Evolutionary conservation across 2,113 vertebrate genomes (phyloP), one percentile per base, ranked within the genome.

Genomic region (Cisticola juncidis): DNA sequence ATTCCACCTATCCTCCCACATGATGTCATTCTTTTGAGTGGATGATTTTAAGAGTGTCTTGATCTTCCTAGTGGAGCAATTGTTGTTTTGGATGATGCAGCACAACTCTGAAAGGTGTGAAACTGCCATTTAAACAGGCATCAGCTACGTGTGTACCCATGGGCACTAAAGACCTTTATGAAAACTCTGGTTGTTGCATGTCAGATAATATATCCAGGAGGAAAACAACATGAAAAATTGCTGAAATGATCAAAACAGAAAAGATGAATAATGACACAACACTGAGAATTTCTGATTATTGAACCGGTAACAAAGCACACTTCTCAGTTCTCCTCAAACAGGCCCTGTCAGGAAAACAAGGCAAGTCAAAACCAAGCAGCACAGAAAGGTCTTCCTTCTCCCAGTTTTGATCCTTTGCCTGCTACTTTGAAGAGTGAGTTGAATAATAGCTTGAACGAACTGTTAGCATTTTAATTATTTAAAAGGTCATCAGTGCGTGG

Each of bases 231-330:
- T 65, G 72, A 90, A 94, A 88, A 95, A 94, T 94, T 93, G 88
- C 57, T 86, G 86, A 94, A 96, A 88, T 94, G 80, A 95, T 95
- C 88, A 94, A 90, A 95, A 71, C 40, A 93, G 79, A 88, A 88
- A 74, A 12, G 12, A 93, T 90, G 64, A 94, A 81, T 90, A 93
- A 81, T 68, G 92, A 90, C 90, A 88, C 0, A 50, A 76, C 48
- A 50, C 60, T 42, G 36, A 93, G 68, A 90, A 76, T 88, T 94
- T 83, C 76, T 84, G 87, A 95, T 68, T 65, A 56, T 36, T 86
- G 80, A 94, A 88, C 35, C 60, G 60, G n/a, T 83, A 93, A 86
- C 76, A 94, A 90, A 93, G 69, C 60, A 84, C 40, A 53, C 36
- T 51, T 79, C 82, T 90, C 86, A 69, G 65, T 71, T 95, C 88